Evolutionary conservation across 2,888 invertebrate genomes (phyloP), one percentile per base, ranked within the genome.

Genomic region (Heterodera filipjevi): DNA sequence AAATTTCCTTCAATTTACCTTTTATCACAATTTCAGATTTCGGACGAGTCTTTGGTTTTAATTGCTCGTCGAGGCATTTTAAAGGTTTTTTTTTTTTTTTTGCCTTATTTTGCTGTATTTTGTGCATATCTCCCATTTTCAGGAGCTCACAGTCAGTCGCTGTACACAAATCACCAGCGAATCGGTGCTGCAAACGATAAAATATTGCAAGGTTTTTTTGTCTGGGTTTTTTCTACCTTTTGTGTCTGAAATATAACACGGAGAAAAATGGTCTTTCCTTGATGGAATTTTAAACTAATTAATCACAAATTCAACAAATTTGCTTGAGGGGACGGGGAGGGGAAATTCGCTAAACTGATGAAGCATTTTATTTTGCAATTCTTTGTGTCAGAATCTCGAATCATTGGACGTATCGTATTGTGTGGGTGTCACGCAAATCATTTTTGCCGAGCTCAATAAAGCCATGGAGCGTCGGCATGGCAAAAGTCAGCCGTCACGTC

Each of bases 391-490:
- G 77, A 27, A 79, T n/a, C 53, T 78, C 66, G n/a, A 33, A 44
- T 44, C 33, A 10, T 78, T 79, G 39, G 79, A 79, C 44, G 49
- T 79, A 14, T 79, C 79, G n/a, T 79, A 78, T 16, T 79, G 79
- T 44, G 53, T 46, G 59, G 68, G 49, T 1, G 79, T 79, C 16
- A 78, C 66, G 0, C 68, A 33, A 33, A 39, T 77, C 2, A 77
- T 73, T 46, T 75, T 75, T 35, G 59, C 30, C 44, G 75, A 75
- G 32, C 68, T 75, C 19, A 68, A 75, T 35, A 75, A 75, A 64
- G 33, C 46, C 30, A 75, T 75, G 66, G 66, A 44, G 12, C 44
- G 22, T 33, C 75, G 64, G 44, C 68, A 66, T 44, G 75, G 75
- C 32, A 66, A 68, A 46, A 66, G 39, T 22, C 19, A 30, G 19